Evolutionary conservation across 1,140 invertebrate genomes (phyloP).

Genomic region (Bombus sylvicola): DNA sequence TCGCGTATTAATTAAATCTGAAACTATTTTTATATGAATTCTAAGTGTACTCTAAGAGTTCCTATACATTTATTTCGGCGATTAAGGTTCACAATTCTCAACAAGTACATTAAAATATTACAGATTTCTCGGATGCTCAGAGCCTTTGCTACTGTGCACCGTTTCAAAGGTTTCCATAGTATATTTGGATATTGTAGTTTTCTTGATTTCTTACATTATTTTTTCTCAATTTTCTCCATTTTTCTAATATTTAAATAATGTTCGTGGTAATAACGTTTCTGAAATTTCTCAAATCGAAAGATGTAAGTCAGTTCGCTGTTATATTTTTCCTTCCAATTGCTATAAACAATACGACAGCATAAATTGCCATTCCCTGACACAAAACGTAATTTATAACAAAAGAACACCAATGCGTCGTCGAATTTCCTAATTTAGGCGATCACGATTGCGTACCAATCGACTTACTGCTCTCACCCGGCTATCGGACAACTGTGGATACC

Average conservation of each 20-base stretch:
- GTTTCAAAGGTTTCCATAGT: accelerated
- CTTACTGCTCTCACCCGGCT: background rate
- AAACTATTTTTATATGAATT: no score
- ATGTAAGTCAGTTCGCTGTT: background rate
- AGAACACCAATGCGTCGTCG: background rate
- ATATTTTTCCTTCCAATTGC: background rate
- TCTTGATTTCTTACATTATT: background rate
- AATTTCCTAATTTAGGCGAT: background rate
- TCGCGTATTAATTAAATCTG: no score
- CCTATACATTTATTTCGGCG: no score
- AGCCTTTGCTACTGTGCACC: background rate
- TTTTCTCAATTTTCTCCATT: background rate
- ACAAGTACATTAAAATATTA: background rate
- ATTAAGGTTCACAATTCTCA: no score
- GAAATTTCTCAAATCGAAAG: background rate
- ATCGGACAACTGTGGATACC: background rate
- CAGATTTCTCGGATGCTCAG: background rate
- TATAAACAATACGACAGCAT: background rate
- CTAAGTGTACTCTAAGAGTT: no score
- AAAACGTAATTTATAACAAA: background rate
- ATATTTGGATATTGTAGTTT: no score
- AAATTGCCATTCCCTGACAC: background rate
- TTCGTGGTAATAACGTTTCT: background rate
- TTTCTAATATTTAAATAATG: no score
- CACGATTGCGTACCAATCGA: background rate